These are phyloP conservation scores for Argyra leucocephala DNA, from an alignment of 2,888 invertebrate genomes.

Conservation along the genomic window DNA sequence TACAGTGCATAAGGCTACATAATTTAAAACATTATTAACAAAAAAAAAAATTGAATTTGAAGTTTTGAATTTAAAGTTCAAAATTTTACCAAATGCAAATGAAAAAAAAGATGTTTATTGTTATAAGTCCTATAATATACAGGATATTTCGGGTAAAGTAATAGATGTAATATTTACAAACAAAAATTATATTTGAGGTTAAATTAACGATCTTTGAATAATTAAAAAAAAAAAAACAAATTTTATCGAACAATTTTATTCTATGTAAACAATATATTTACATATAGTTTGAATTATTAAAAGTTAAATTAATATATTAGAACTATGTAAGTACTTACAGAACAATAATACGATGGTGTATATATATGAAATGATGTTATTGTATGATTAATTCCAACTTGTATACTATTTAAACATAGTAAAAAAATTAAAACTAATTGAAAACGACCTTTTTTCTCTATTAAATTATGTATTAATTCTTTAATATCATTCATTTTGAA, in stretches of 20 bases:
- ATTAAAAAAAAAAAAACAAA: too few species aligned
- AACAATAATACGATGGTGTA: conserved; percentile 39
- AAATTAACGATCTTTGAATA: too few species aligned
- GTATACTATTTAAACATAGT: conserved; percentile 38
- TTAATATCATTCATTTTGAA: conserved; percentile 16
- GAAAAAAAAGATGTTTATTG: too few species aligned
- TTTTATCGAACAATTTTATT: neutral
- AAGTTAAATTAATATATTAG: neutral
- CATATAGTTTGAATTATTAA: neutral
- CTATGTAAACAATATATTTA: neutral
- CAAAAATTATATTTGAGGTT: too few species aligned
- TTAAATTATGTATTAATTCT: conserved; percentile 21
- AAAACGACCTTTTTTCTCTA: conserved; percentile 25
- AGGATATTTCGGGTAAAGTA: too few species aligned
- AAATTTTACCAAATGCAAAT: too few species aligned
- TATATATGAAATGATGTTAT: conserved; percentile 39
- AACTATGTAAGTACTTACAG: conserved; percentile 29
- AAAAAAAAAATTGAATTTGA: too few species aligned
- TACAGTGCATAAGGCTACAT: too few species aligned
- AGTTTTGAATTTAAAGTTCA: too few species aligned
- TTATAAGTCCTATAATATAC: too few species aligned
- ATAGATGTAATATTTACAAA: too few species aligned
- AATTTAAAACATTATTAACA: too few species aligned
- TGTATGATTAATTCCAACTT: conserved; percentile 42
- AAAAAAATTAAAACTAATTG: conserved; percentile 36